Percentiles rank a stretch among this genome's conserved stretches.
These are phyloP conservation scores for Spatulosminthurus flaviceps DNA, from an alignment of 2,888 invertebrate species.

Conservation along the genomic window DNA sequence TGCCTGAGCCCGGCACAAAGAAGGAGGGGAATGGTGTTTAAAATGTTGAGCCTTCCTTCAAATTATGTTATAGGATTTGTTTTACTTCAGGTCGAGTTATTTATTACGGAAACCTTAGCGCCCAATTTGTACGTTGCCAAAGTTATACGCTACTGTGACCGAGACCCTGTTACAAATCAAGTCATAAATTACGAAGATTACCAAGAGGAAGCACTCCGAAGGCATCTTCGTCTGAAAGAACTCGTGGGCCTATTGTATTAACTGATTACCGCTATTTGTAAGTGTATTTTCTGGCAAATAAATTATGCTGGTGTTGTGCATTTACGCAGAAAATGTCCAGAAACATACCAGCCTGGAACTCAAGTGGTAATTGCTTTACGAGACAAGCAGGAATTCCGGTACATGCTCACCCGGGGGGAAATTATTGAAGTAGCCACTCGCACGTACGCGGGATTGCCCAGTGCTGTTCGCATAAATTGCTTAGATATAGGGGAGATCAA, in stretches of 20 bases:
- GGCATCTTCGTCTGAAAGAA: conserved; percentile 25
- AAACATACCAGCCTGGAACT: conserved; percentile 34
- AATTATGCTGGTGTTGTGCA: too few species aligned
- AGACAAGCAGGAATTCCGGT: conserved; percentile 35
- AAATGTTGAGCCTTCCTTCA: too few species aligned
- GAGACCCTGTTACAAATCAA: conserved; percentile 38
- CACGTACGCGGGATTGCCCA: conserved; percentile 9
- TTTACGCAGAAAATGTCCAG: background rate
- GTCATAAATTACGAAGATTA: conserved; percentile 12
- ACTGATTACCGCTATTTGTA: too few species aligned
- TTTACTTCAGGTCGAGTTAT: conserved; percentile 32
- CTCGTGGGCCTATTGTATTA: background rate
- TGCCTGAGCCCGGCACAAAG: too few species aligned
- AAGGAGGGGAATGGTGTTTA: too few species aligned
- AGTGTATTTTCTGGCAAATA: too few species aligned
- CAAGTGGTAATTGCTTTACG: conserved; percentile 34
- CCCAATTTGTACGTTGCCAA: conserved; percentile 40
- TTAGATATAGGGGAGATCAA: conserved; percentile 36
- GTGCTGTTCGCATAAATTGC: conserved; percentile 24
- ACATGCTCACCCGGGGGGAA: conserved; percentile 35
- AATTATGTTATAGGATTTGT: too few species aligned
- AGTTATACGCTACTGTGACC: conserved; percentile 29
- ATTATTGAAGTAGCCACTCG: conserved; percentile 33
- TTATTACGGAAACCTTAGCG: conserved; percentile 29
- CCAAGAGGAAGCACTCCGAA: background rate